Conservation (phyloP, 2,113 vertebrate genomes). For the Todiramphus chloris region DNA sequence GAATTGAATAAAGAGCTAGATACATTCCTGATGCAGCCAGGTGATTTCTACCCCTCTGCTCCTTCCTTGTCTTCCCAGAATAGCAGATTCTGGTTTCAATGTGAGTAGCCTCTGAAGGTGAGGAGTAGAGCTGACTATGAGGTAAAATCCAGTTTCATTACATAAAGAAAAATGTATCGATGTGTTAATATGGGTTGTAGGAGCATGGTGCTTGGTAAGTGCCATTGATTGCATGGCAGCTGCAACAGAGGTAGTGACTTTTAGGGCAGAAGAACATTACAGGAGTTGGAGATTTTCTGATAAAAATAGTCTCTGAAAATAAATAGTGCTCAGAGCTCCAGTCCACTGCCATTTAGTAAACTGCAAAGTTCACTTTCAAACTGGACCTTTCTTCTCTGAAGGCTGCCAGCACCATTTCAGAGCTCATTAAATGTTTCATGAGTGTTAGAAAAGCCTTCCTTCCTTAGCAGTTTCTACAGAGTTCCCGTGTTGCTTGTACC, state of each 20-base stretch:
- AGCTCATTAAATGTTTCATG: not conserved
- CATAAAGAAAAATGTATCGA: not conserved
- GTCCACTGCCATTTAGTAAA: not conserved
- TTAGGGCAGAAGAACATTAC: not conserved
- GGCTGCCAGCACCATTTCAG: not conserved
- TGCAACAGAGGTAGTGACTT: not conserved
- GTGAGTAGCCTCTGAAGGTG: not conserved
- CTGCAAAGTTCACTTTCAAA: not conserved
- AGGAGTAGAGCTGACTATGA: not conserved
- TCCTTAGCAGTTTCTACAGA: not conserved
- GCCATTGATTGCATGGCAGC: not conserved
- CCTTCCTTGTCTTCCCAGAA: not conserved
- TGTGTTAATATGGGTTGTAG: not conserved
- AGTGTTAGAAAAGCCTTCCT: not conserved
- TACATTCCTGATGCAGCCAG: not conserved
- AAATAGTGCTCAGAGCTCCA: not conserved
- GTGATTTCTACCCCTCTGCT: not conserved
- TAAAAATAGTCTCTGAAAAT: conserved; percentile 9
- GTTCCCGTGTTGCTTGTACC: not conserved
- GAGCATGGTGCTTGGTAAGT: not conserved
- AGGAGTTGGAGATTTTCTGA: not conserved
- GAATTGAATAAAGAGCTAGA: not conserved
- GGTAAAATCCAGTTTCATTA: not conserved
- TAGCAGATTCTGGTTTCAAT: not conserved
- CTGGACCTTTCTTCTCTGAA: conserved; percentile 8